Evolutionary conservation across 2,113 vertebrate genomes (phyloP).

Genomic region (Phainopepla nitens): DNA sequence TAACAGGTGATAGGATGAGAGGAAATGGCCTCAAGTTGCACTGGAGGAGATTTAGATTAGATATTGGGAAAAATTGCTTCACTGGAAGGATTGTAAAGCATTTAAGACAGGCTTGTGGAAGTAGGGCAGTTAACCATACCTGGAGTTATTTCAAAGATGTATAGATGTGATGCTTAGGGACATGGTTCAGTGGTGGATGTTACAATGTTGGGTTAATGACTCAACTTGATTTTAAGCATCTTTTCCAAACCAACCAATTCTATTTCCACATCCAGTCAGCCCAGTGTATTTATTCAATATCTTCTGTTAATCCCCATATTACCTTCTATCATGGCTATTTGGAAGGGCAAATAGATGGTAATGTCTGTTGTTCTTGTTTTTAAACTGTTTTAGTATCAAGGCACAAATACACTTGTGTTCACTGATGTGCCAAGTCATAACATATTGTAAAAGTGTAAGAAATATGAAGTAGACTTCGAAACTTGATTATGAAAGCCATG

Average conservation of each 20-base stretch:
- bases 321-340: background rate
- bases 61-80: background rate
- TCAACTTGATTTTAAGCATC: background rate
- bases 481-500: background rate
- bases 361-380: background rate
- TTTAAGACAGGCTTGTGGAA: background rate
- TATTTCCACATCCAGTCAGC: background rate
- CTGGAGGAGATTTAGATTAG: background rate
- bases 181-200: background rate
- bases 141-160: background rate
- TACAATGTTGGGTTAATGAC: fast-evolving
- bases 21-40: background rate
- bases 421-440: background rate
- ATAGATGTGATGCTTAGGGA: background rate
- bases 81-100: background rate
- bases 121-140: background rate
- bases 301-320: background rate
- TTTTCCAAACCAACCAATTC: background rate
- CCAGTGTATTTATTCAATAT: background rate
- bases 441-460: background rate
- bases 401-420: background rate
- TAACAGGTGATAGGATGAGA: background rate
- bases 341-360: background rate
- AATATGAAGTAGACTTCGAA: background rate
- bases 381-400: background rate